These are phyloP conservation scores for silkworm (Bombyx mori) DNA, from an alignment of 1,140 invertebrate genomes.

Conservation along the genomic window ASM3026992v2 NC_085120.1:5701501-5702000, in stretches of 20 bases:
- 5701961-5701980: too few species aligned
- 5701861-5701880: too few species aligned
- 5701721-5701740: slow-evolving; percentile 53
- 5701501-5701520: not conserved
- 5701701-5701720: slow-evolving; percentile 49
- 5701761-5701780: slow-evolving; percentile 6
- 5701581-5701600: slow-evolving; percentile 15
- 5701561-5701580: slow-evolving; percentile 10
- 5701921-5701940: too few species aligned
- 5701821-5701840: too few species aligned
- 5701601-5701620: slow-evolving; percentile 2
- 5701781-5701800: not conserved
- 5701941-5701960: too few species aligned
- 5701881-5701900: too few species aligned
- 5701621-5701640: slow-evolving; percentile 14
- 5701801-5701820: too few species aligned
- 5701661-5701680: slow-evolving; percentile 30
- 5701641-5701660: slow-evolving; percentile 18
- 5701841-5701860: too few species aligned
- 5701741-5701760: slow-evolving; percentile 9
- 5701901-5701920: too few species aligned
- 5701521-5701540: not conserved
- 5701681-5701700: slow-evolving; percentile 18
- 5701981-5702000: too few species aligned
- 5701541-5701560: not conserved